phyloP scores from a whole-genome alignment of 2,797 vertebrate species.

The Taeniopygia guttata region DNA sequence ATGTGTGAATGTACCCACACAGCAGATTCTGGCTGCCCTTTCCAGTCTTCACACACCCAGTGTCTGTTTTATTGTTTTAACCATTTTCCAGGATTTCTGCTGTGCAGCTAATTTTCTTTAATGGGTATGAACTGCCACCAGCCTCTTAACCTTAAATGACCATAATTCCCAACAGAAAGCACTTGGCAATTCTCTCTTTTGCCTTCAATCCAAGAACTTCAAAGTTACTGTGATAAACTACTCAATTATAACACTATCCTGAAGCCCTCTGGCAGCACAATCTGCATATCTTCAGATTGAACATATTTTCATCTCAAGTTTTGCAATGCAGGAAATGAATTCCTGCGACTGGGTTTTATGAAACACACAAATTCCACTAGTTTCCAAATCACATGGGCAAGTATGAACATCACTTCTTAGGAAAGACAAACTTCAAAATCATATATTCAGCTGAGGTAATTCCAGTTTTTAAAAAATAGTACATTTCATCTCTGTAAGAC shows the following conservation, averaged over 20 bases:
- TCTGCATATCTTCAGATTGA: constrained; percentile 55
- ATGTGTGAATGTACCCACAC: neutral
- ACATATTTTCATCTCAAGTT: constrained; percentile 35
- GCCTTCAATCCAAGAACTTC: constrained; percentile 46
- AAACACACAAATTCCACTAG: neutral
- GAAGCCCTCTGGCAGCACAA: constrained; percentile 58
- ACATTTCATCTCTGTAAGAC: neutral
- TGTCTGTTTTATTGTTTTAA: constrained; percentile 13
- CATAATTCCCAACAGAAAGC: constrained; percentile 6
- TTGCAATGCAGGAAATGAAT: constrained; percentile 46
- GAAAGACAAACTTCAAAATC: neutral
- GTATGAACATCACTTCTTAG: neutral
- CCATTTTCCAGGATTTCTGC: neutral
- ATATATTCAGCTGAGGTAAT: neutral
- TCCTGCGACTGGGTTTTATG: constrained; percentile 12
- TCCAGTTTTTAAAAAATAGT: neutral
- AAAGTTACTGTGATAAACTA: constrained; percentile 40
- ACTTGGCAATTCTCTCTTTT: constrained; percentile 18
- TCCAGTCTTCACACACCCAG: neutral
- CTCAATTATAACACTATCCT: constrained; percentile 11
- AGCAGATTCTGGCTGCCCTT: neutral
- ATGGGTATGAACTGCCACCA: constrained; percentile 3
- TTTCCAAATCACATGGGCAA: constrained; percentile 12
- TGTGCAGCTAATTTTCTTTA: neutral
- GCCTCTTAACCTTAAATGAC: constrained; percentile 45